Conservation (phyloP, 2,888 invertebrate genomes). For the Candidula unifasciata region DNA sequence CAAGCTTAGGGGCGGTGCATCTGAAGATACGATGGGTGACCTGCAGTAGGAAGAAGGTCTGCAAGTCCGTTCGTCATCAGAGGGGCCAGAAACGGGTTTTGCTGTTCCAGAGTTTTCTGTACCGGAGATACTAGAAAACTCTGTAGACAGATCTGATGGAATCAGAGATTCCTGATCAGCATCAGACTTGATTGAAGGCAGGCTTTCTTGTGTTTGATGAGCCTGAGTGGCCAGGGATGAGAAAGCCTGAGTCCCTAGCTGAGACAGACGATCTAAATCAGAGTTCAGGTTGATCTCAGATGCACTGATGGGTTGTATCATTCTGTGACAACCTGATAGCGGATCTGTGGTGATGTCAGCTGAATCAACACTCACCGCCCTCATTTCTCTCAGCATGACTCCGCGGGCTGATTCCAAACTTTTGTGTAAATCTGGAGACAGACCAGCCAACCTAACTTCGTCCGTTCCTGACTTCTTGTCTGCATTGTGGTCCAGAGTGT, state of each 20-base stretch:
- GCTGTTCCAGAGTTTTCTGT: neutral
- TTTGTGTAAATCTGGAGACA: neutral
- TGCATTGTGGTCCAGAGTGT: conserved; percentile 58
- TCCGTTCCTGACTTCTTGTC: conserved; percentile 54
- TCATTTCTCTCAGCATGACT: conserved; percentile 33
- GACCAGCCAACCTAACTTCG: neutral
- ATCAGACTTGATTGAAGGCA: conserved; percentile 25
- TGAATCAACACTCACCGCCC: conserved; percentile 48
- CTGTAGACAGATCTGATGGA: neutral
- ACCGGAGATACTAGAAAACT: conserved; percentile 1
- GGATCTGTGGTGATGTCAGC: conserved; percentile 24
- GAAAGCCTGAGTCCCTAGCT: conserved; percentile 38
- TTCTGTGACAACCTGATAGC: neutral
- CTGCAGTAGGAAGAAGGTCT: neutral
- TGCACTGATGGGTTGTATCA: conserved; percentile 21
- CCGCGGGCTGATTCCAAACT: conserved; percentile 21
- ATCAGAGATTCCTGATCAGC: neutral
- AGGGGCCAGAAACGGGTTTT: neutral
- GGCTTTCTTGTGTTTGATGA: conserved; percentile 20
- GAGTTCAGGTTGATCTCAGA: conserved; percentile 49
- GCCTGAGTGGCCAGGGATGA: neutral
- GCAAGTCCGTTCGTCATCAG: conserved; percentile 27
- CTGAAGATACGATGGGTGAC: neutral
- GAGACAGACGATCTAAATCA: conserved; percentile 46
- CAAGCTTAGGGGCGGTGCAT: neutral